Percentiles rank a stretch among this genome's conserved stretches.
Evolutionary conservation across 2,113 vertebrate genomes (phyloP).

Genomic region (Odocoileus hemionus): DNA sequence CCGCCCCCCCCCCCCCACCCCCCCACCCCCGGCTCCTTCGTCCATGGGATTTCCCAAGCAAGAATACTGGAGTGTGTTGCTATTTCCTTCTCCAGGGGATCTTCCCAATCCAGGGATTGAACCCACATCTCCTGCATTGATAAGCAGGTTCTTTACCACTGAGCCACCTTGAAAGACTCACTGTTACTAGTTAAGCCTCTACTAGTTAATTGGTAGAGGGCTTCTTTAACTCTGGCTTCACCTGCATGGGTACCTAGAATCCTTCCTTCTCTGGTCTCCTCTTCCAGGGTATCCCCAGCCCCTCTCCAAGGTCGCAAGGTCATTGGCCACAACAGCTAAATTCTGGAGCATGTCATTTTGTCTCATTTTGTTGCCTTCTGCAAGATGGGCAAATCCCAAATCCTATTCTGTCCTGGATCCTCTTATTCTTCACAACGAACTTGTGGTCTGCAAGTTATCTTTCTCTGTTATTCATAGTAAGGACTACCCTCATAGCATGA

Average conservation of each 20-base stretch:
- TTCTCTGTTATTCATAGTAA: background rate
- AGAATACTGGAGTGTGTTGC: background rate
- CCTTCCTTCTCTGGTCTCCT: background rate
- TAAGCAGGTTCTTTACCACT: background rate
- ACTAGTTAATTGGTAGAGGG: accelerated
- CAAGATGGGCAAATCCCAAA: background rate
- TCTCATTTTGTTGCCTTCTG: background rate
- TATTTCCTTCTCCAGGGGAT: background rate
- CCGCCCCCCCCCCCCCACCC: too few relatives aligned
- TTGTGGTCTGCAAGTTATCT: accelerated
- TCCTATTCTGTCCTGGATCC: background rate
- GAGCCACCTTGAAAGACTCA: background rate
- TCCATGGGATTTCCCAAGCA: background rate
- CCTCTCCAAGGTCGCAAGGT: background rate
- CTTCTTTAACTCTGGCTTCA: too few relatives aligned
- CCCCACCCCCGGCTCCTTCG: too few relatives aligned
- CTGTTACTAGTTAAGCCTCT: background rate
- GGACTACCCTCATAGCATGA: background rate
- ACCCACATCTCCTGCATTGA: background rate
- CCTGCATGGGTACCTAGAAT: accelerated
- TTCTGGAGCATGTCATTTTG: accelerated
- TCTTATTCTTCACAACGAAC: background rate
- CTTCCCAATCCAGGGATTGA: background rate
- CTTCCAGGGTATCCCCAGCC: accelerated
- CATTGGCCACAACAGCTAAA: accelerated